Percentiles rank a stretch among this genome's conserved stretches.
These are phyloP conservation scores for Anabas testudineus DNA, from an alignment of 2,797 vertebrate genomes.

Conservation along the genomic window DNA sequence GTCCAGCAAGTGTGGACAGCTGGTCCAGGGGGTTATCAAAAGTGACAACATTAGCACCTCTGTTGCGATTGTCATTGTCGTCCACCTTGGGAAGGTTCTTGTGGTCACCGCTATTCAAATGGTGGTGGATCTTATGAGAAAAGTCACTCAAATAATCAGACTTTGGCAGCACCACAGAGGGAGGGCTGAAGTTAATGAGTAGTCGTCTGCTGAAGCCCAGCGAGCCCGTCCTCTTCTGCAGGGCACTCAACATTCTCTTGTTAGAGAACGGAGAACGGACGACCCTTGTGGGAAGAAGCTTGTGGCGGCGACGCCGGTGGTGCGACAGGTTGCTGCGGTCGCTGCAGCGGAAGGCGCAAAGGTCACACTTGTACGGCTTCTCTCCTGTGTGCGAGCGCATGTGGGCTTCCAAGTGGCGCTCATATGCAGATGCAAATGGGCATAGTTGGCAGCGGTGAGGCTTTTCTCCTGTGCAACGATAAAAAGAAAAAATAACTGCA, in stretches of 20 bases:
- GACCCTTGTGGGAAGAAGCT: constrained; percentile 93
- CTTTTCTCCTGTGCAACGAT: constrained; percentile 89
- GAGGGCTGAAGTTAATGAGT: constrained; percentile 91
- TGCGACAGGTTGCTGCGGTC: constrained; percentile 98
- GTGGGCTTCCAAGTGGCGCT: constrained; percentile 97
- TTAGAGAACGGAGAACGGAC: constrained; percentile 90
- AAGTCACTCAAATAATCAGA: constrained; percentile 88
- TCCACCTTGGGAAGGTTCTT: constrained; percentile 81
- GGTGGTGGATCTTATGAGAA: constrained; percentile 80
- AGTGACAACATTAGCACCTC: constrained; percentile 86
- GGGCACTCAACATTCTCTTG: constrained; percentile 92
- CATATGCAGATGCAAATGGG: constrained; percentile 97
- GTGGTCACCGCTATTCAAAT: constrained; percentile 70
- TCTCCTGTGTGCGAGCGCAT: constrained; percentile 98
- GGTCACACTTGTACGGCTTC: constrained; percentile 98
- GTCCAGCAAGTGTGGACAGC: constrained; percentile 92
- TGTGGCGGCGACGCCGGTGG: constrained; percentile 96
- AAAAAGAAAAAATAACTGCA: constrained; percentile 7
- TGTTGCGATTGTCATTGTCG: constrained; percentile 65
- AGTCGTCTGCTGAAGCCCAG: constrained; percentile 90
- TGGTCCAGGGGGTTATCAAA: constrained; percentile 94
- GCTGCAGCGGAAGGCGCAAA: constrained; percentile 97
- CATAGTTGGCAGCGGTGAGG: constrained; percentile 97
- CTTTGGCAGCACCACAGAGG: constrained; percentile 91
- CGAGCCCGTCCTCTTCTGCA: constrained; percentile 93